phyloP scores from a whole-genome alignment of 2,113 vertebrate species.

The Sebastes schlegelii region DNA sequence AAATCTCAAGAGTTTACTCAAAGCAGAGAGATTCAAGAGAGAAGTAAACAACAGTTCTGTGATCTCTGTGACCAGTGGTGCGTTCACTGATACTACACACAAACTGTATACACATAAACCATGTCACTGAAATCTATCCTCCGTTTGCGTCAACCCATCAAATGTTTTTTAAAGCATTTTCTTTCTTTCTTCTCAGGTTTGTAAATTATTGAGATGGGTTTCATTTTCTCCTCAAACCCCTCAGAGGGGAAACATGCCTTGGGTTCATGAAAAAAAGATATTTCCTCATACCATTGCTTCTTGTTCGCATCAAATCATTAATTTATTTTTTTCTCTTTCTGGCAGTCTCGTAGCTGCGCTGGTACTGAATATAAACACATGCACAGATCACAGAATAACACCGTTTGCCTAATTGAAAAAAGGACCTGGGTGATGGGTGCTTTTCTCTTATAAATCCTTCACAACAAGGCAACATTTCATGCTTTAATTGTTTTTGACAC shows the following conservation, averaged over 20 bases:
- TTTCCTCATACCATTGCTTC: conserved; percentile 36
- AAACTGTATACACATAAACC: conserved; percentile 16
- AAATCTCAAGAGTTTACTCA: background rate
- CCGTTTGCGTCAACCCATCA: conserved; percentile 6
- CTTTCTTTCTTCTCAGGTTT: conserved; percentile 25
- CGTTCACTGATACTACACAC: conserved; percentile 18
- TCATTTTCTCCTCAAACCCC: conserved; percentile 61
- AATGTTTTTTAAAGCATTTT: conserved; percentile 40
- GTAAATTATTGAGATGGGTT: conserved; percentile 70
- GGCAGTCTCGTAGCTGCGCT: background rate
- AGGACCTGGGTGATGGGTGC: conserved; percentile 31
- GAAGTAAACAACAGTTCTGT: background rate
- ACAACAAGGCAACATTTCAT: conserved; percentile 41
- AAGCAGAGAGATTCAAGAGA: background rate
- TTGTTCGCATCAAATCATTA: conserved; percentile 40
- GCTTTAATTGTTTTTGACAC: conserved; percentile 68
- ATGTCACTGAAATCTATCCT: conserved; percentile 12
- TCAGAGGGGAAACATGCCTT: conserved; percentile 54
- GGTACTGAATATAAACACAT: conserved; percentile 13
- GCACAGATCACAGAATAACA: conserved; percentile 32
- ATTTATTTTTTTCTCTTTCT: conserved; percentile 21
- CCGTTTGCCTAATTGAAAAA: conserved; percentile 44
- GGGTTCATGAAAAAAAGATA: conserved; percentile 67
- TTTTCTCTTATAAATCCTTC: conserved; percentile 57
- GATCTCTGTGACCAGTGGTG: conserved; percentile 19